Evolutionary conservation across 1,140 invertebrate species (phyloP).

Genomic region (Drosophila micromelanica): DNA sequence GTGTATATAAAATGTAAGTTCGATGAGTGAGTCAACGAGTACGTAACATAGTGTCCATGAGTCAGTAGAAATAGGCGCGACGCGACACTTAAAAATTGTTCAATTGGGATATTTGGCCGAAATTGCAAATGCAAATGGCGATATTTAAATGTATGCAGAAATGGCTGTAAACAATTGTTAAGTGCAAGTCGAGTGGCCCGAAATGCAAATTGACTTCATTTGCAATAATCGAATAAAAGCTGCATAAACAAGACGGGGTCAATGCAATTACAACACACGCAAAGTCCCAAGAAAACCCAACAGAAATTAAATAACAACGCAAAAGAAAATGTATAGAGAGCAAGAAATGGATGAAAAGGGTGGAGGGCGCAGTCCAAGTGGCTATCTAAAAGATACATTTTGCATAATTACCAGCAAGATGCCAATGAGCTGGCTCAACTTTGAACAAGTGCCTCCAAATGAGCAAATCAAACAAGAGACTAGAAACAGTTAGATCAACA

Average conservation of each 20-base stretch:
- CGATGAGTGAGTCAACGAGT: slow-evolving; percentile 15
- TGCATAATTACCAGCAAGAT: slow-evolving; percentile 45
- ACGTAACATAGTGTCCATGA: slow-evolving; percentile 5
- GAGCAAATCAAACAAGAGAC: slow-evolving; percentile 56
- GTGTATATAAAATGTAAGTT: not conserved
- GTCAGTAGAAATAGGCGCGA: not conserved
- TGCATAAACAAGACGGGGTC: slow-evolving; percentile 19
- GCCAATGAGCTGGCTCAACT: too few species aligned
- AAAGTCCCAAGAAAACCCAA: not conserved
- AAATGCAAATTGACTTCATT: slow-evolving; percentile 19
- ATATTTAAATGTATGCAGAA: slow-evolving; percentile 3
- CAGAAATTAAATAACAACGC: too few species aligned
- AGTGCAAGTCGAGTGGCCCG: not conserved
- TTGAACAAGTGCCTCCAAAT: slow-evolving; percentile 47
- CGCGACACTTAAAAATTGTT: not conserved
- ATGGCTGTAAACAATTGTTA: not conserved
- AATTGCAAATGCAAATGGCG: slow-evolving; percentile 11
- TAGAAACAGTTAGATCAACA: slow-evolving; percentile 30
- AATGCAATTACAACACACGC: slow-evolving; percentile 22
- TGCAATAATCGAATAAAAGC: not conserved
- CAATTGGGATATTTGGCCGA: not conserved
- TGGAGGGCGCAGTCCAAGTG: not conserved
- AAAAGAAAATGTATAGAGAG: slow-evolving; percentile 16
- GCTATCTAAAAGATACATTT: slow-evolving; percentile 43
- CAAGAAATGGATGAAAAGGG: not conserved